These are phyloP conservation scores for Punctoribates punctum DNA, from an alignment of 2,888 invertebrate species.

Conservation along the genomic window DNA sequence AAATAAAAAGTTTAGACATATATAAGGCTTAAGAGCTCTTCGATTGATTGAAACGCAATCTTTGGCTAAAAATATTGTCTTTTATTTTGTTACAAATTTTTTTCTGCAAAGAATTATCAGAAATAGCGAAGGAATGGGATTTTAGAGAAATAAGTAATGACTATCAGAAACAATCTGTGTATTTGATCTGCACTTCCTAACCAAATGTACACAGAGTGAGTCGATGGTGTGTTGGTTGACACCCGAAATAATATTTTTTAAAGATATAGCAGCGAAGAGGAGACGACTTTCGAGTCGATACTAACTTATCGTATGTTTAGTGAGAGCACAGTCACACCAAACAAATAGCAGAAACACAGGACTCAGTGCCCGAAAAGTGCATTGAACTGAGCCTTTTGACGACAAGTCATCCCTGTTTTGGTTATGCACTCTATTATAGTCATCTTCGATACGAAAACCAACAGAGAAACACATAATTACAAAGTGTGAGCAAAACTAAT, in stretches of 20 bases:
- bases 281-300: background rate
- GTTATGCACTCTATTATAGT: background rate
- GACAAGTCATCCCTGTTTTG: constrained; percentile 26
- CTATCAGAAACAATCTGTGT: constrained; percentile 4
- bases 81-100: too few relatives aligned
- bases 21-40: too few relatives aligned
- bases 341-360: constrained; percentile 19
- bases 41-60: too few relatives aligned
- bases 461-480: background rate
- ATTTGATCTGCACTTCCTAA: background rate
- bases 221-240: background rate
- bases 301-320: background rate
- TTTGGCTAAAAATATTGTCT: too few relatives aligned
- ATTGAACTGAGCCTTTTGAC: constrained; percentile 25
- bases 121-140: too few relatives aligned
- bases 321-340: constrained; percentile 8
- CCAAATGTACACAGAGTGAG: background rate
- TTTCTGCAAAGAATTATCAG: too few relatives aligned
- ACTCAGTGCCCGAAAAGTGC: constrained; percentile 9
- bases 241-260: background rate
- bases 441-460: constrained; percentile 7
- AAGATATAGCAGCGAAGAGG: background rate
- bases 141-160: background rate
- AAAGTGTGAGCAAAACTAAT: too few relatives aligned
- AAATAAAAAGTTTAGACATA: too few relatives aligned